Evolutionary conservation across 2,888 invertebrate species (phyloP).

Genomic region (Podotricha telesiphe): DNA sequence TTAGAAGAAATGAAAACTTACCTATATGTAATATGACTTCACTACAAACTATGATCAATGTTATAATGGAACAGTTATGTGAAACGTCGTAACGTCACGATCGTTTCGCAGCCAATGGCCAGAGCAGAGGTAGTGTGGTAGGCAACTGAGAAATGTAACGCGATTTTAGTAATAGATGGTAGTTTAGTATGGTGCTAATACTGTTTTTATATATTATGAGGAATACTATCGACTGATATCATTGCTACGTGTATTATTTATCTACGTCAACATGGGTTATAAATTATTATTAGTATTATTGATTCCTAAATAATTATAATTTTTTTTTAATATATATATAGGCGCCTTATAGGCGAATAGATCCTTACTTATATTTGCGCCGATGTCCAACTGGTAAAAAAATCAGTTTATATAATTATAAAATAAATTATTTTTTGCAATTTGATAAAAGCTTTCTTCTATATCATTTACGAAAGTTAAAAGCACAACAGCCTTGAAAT

Average conservation of each 20-base stretch:
- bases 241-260: not conserved
- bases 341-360: not conserved
- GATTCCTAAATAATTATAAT: not conserved
- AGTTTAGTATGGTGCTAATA: not conserved
- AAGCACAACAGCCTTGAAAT: constrained; percentile 9
- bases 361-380: not conserved
- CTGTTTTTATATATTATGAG: not conserved
- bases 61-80: constrained; percentile 4
- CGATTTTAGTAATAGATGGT: constrained; percentile 14
- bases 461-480: not conserved
- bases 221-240: not conserved
- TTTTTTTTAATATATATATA: not conserved
- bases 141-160: not conserved
- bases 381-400: not conserved
- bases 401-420: not conserved
- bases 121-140: not conserved
- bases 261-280: not conserved
- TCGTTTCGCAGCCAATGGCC: constrained; percentile 4
- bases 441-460: not conserved
- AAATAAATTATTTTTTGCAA: not conserved
- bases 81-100: constrained; percentile 25
- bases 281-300: not conserved
- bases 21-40: not conserved
- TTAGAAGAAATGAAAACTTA: not conserved
- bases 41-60: constrained; percentile 4